Base-by-base conservation (phyloP, 2,888 invertebrate species). In the Pammene fasciana region DNA sequence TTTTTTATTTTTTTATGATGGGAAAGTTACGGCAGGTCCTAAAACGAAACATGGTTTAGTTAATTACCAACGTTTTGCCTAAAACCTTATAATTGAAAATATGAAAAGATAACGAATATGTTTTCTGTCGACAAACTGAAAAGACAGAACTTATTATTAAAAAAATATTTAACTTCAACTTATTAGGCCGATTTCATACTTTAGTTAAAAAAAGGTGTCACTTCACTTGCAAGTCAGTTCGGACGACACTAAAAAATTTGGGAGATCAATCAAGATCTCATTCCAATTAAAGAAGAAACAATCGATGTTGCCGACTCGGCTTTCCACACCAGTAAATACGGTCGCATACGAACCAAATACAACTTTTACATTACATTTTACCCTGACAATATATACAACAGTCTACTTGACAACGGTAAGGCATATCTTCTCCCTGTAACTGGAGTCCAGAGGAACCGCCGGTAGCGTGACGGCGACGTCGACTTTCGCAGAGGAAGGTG, bases 401-500 rank as follows among this genome's bases (percentile, higher is more conserved):
- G 41, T 52, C 50, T 62, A 90, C 78, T 92, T 91, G 18, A 92
- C 86, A 75, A 92, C 89, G 59, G 91, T 91, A 72, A 92, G 81
- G 76, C 92, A 90, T 72, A 92, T 91, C 74, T 88, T 88, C 73
- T 92, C 92, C 76, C 91, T 84, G 72, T 91, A 91, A 60, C 90
- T 90, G 1, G 85, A 86, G 57, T 90, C 90, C 67, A 86, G 60
- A 10, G 86, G 85, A 6, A 87, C 85, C 1, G 86, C 79, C 0
- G 92, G 92, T 11, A 92, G 72, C 0, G 91, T 90, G 8, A 92
- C 92, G 0, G 92, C 92, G 0, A 92, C 91, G 72, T 92, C 91
- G 7, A 92, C 92, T 70, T 91, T 91, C 0, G 90, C 72, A 0
- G 89, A 85, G 0, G 81, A 77, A 0, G 88, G 86, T 0, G 91